phyloP scores from a whole-genome alignment of 2,113 vertebrate genomes.

The Apteryx mantelli region DNA sequence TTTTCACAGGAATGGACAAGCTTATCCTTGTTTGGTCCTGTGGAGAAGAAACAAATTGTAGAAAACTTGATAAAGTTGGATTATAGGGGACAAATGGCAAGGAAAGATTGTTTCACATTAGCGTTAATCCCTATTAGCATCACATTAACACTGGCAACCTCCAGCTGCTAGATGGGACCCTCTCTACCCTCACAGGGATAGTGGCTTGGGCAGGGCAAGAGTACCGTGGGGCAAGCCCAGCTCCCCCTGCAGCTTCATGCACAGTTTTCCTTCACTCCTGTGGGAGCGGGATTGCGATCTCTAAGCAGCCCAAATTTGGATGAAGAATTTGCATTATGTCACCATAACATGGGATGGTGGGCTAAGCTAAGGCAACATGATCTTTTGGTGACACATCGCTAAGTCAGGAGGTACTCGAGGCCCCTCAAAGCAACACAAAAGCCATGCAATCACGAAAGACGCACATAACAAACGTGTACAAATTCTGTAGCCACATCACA shows the following conservation, averaged over 20 bases:
- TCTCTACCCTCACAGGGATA: neutral
- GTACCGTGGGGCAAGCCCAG: neutral
- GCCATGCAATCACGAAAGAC: neutral
- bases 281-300: neutral
- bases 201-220: fast-evolving
- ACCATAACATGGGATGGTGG: neutral
- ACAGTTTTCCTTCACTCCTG: neutral
- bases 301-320: neutral
- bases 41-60: neutral
- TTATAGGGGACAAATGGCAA: neutral
- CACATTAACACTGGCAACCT: neutral
- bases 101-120: neutral
- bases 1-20: neutral
- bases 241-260: neutral
- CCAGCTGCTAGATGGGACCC: neutral
- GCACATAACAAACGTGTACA: neutral
- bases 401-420: neutral
- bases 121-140: neutral
- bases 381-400: neutral
- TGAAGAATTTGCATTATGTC: neutral
- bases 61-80: neutral
- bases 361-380: neutral
- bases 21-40: neutral
- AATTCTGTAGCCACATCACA: neutral
- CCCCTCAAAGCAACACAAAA: neutral